Percentiles rank a stretch among this genome's conserved stretches.
phyloP scores from a whole-genome alignment of 2,888 invertebrate genomes.

The Venusia cambrica region DNA sequence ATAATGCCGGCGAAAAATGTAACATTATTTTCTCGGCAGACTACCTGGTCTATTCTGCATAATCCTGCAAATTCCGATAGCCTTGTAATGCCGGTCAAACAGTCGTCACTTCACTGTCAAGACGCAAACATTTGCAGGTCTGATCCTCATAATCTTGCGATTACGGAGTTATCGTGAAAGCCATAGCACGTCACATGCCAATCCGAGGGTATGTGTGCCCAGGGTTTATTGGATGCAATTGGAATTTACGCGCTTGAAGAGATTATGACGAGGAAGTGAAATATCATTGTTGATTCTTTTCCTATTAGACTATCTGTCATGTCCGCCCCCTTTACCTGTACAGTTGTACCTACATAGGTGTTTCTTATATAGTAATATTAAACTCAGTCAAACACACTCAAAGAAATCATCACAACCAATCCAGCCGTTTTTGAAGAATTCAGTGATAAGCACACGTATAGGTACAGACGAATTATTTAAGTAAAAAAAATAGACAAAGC shows the following conservation, averaged over 20 bases:
- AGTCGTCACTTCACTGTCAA: slow-evolving; percentile 18
- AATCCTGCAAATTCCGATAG: slow-evolving; percentile 4
- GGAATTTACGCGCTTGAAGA: slow-evolving; percentile 24
- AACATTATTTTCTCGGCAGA: too few species aligned
- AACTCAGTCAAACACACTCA: too few species aligned
- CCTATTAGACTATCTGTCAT: too few species aligned
- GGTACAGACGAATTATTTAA: too few species aligned
- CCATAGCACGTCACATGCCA: slow-evolving; percentile 15
- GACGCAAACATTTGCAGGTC: slow-evolving; percentile 17
- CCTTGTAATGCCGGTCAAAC: slow-evolving; percentile 19
- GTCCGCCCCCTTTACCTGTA: too few species aligned
- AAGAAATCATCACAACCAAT: too few species aligned
- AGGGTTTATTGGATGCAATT: slow-evolving; percentile 41
- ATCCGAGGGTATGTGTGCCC: slow-evolving; percentile 31
- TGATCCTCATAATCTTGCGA: slow-evolving; percentile 16
- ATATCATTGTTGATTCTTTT: slow-evolving; percentile 2
- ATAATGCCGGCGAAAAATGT: too few species aligned
- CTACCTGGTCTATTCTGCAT: background rate
- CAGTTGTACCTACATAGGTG: too few species aligned
- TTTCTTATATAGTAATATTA: too few species aligned
- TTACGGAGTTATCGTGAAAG: slow-evolving; percentile 22
- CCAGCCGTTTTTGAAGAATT: too few species aligned
- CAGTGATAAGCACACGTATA: too few species aligned
- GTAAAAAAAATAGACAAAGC: too few species aligned
- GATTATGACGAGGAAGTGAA: slow-evolving; percentile 24